A percentile compares a stretch with the other conserved stretches of the same genome.
phyloP scores from a whole-genome alignment of 2,888 invertebrate species.

The Epirrhoe tristata region DNA sequence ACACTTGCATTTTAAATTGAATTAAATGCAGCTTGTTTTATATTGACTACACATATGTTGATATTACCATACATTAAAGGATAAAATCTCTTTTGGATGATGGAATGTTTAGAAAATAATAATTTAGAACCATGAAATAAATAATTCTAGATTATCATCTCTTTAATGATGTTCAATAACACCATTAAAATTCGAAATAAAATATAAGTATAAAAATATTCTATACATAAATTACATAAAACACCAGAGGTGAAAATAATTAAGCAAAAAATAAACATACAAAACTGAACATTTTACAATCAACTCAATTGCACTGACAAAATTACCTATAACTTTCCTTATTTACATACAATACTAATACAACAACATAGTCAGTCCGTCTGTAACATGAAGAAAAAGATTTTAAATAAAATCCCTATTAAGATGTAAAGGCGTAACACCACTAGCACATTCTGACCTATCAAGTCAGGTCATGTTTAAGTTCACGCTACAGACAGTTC shows the following conservation, averaged over 20 bases:
- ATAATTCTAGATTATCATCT: slow-evolving; percentile 10
- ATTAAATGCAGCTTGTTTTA: not conserved
- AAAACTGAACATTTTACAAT: slow-evolving; percentile 32
- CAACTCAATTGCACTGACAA: slow-evolving; percentile 32
- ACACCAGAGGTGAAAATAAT: slow-evolving; percentile 31
- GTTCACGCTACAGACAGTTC: slow-evolving; percentile 30
- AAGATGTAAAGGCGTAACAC: not conserved
- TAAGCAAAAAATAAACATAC: slow-evolving; percentile 39
- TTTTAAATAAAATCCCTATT: not conserved
- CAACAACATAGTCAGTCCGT: slow-evolving; percentile 30
- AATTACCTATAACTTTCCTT: slow-evolving; percentile 37
- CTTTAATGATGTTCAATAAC: slow-evolving; percentile 31
- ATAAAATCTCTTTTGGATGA: slow-evolving; percentile 17
- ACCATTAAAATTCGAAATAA: slow-evolving; percentile 20
- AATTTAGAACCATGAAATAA: slow-evolving; percentile 12
- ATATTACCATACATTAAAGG: not conserved
- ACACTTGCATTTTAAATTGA: not conserved
- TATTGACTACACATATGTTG: not conserved
- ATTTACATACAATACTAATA: slow-evolving; percentile 44
- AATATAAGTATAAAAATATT: slow-evolving; percentile 34
- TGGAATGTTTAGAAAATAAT: slow-evolving; percentile 28
- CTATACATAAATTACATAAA: slow-evolving; percentile 30
- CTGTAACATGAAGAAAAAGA: slow-evolving; percentile 18
- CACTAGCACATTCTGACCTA: not conserved
- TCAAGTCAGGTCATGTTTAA: not conserved